A percentile compares a stretch with the other conserved stretches of the same genome.
Evolutionary conservation across 2,888 invertebrate species (phyloP).

Genomic region (Nomada ferruginata): DNA sequence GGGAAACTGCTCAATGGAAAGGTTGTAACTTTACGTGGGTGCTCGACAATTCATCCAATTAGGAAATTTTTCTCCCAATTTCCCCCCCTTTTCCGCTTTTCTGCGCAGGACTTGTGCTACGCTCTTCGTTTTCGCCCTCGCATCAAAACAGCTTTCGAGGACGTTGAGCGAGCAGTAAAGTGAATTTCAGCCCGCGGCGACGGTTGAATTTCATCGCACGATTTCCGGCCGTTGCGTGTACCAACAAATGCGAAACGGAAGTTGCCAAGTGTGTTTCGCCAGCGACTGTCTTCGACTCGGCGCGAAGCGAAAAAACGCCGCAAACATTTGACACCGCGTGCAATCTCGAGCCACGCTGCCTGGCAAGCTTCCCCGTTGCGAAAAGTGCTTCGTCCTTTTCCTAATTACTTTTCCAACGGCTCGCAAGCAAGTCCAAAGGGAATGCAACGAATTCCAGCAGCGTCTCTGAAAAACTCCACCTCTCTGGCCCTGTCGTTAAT

Average conservation of each 20-base stretch:
- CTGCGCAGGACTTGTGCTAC: not conserved
- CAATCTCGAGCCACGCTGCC: constrained; percentile 25
- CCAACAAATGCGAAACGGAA: constrained; percentile 18
- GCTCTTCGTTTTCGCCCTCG: not conserved
- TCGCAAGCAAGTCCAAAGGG: not conserved
- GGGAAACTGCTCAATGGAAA: constrained; percentile 36
- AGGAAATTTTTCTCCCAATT: constrained; percentile 54
- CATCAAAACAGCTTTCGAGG: constrained; percentile 51
- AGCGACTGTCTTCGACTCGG: constrained; percentile 15
- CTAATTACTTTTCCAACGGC: constrained; percentile 37
- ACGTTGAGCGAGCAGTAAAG: constrained; percentile 26
- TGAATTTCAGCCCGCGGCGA: constrained; percentile 33
- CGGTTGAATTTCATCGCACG: constrained; percentile 25
- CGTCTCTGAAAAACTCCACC: not conserved
- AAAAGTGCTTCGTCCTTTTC: constrained; percentile 28
- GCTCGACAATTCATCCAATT: constrained; percentile 68
- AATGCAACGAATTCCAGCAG: constrained; percentile 11
- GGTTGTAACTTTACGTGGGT: constrained; percentile 56
- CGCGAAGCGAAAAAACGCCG: constrained; percentile 7
- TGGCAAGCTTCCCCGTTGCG: constrained; percentile 35
- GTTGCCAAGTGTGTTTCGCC: constrained; percentile 23
- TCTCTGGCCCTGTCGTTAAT: constrained; percentile 4
- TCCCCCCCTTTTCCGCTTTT: constrained; percentile 39
- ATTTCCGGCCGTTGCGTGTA: constrained; percentile 31
- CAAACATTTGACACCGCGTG: constrained; percentile 5